Percentiles rank a stretch among this genome's conserved stretches.
Conservation (phyloP, 2,113 vertebrate genomes). For the Oxyura jamaicensis region DNA sequence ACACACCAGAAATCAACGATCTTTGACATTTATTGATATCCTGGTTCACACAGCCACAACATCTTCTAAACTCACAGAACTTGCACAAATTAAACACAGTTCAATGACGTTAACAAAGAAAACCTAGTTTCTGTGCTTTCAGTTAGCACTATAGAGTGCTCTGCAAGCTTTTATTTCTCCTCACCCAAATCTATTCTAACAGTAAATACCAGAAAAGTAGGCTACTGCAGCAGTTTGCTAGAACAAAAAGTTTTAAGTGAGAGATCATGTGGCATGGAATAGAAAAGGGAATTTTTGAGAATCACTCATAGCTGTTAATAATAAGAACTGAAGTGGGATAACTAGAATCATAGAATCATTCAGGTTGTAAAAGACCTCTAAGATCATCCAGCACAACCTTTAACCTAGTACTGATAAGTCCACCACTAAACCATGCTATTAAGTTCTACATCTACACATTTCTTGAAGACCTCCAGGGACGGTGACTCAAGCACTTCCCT, state of each 20-base stretch:
- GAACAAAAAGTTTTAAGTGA: neutral
- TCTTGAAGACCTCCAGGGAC: too few relatives aligned
- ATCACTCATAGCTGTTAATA: neutral
- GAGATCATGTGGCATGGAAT: neutral
- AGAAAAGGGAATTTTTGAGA: neutral
- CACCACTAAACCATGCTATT: too few relatives aligned
- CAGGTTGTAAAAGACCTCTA: too few relatives aligned
- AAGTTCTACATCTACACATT: too few relatives aligned
- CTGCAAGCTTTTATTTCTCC: neutral
- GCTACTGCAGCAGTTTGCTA: neutral
- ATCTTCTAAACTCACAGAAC: neutral
- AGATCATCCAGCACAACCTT: too few relatives aligned
- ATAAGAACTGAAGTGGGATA: rapidly evolving
- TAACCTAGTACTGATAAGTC: too few relatives aligned
- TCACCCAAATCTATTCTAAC: neutral
- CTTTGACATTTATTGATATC: neutral
- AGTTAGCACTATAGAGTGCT: neutral
- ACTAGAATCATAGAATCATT: too few relatives aligned
- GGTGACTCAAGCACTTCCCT: too few relatives aligned
- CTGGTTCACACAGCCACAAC: neutral
- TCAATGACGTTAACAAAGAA: neutral
- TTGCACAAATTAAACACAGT: neutral
- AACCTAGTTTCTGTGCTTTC: neutral
- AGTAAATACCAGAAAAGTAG: neutral
- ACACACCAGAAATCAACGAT: neutral